Evolutionary conservation across 1,140 invertebrate genomes (phyloP), one percentile per base, ranked within the genome.

Genomic region (Popillia japonica): DNA sequence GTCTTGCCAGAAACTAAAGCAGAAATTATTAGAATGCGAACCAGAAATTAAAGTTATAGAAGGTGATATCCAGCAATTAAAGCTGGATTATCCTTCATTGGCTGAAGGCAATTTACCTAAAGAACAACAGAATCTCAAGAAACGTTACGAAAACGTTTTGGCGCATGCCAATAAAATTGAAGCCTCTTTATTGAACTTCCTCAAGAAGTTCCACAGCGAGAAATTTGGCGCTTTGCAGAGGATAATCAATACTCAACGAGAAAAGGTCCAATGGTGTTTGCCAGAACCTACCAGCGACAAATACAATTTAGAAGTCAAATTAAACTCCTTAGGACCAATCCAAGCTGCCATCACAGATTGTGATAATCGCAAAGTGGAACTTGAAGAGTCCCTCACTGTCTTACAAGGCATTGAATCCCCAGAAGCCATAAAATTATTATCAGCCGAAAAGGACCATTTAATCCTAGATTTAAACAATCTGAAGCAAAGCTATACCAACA

Each of bases 251-350:
- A 92, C 93, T 1, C 92, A 94, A 72, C 93, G 93, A 80, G 97
- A 98, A 84, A 98, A 98, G 86, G 91, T 97, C 0, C 88, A 91
- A n/a, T 98, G 96, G 96, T 98, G 96, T 86, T 90, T 93, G 79
- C 94, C 95, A 0, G 96, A 98, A 85, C 90, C 93, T 6, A 92
- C 92, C 40, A 96, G 94, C 83, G 96, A 98, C 85, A 92, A 93
- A 84, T 98, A 96, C 84, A 97, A 96, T 86, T 88, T 98, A n/a
- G 95, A 98, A 88, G 93, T 96, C 0, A 98, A 98, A 88, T 90
- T 95, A 83, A 91, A 93, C 3, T 93, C 96, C 7, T 83, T 98
- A n/a, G 85, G 89, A 78, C 95, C 96, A 80, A 92, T 97, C 0
- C 90, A 93, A 85, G 89, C 88, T 76, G 93, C 92, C 42, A 90